These are phyloP conservation scores for Sorex araneus DNA, from an alignment of 2,113 vertebrate species.

Conservation along the genomic window DNA sequence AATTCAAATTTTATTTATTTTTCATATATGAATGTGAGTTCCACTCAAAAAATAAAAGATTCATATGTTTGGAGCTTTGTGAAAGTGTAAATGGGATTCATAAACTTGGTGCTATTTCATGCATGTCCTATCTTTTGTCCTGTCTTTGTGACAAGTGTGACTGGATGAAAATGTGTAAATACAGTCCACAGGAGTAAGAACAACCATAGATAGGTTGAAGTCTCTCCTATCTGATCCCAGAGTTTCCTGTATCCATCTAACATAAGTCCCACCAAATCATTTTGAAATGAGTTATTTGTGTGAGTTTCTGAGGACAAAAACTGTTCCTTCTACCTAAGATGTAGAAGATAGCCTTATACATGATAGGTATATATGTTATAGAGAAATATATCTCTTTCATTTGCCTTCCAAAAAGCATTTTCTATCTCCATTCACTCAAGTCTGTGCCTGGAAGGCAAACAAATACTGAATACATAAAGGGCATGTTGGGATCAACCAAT, in stretches of 20 bases:
- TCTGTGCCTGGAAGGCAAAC: neutral
- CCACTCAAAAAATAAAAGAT: neutral
- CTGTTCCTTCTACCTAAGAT: neutral
- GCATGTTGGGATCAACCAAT: neutral
- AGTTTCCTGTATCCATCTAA: neutral
- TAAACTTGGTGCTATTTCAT: neutral
- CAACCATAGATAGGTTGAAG: neutral
- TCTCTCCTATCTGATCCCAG: neutral
- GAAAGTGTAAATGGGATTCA: neutral
- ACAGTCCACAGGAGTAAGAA: neutral
- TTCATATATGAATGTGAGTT: neutral
- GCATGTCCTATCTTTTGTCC: neutral
- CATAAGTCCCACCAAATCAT: neutral
- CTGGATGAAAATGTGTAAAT: neutral
- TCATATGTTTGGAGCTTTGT: neutral
- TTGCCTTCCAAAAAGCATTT: neutral
- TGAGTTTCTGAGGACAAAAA: neutral
- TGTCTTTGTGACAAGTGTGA: neutral
- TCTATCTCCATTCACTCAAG: neutral
- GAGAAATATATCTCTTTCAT: neutral
- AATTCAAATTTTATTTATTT: neutral
- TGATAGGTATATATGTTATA: rapidly evolving
- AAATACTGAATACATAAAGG: neutral
- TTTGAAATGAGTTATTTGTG: neutral
- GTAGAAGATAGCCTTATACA: neutral